Percentiles rank a stretch among this genome's conserved stretches.
Evolutionary conservation across 2,888 invertebrate species (phyloP).

Genomic region (Campoplex nolae): DNA sequence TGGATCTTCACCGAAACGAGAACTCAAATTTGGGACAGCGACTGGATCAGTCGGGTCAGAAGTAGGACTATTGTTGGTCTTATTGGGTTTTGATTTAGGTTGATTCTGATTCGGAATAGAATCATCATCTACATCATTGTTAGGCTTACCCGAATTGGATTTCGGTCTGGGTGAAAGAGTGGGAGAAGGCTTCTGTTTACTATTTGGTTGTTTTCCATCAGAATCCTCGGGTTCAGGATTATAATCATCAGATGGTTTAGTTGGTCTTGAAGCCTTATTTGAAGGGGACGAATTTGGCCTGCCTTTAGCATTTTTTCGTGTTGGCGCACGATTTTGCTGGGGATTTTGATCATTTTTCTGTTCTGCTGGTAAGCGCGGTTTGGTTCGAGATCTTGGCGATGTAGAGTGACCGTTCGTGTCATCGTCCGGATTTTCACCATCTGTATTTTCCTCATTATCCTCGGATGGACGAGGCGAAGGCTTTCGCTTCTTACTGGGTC

Average conservation of each 20-base stretch:
- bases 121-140: conserved; percentile 22
- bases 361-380: too few relatives aligned
- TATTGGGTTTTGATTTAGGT: conserved; percentile 39
- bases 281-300: too few relatives aligned
- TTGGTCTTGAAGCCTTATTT: too few relatives aligned
- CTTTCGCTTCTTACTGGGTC: conserved; percentile 14
- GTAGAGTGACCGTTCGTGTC: not conserved
- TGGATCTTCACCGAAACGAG: conserved; percentile 58
- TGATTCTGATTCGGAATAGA: conserved; percentile 17
- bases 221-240: too few relatives aligned
- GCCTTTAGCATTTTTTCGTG: too few relatives aligned
- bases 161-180: not conserved
- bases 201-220: too few relatives aligned
- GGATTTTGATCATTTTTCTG: too few relatives aligned
- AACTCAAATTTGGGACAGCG: conserved; percentile 14
- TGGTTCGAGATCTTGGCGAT: not conserved
- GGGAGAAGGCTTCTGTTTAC: too few relatives aligned
- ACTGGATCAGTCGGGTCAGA: conserved; percentile 11
- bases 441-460: conserved; percentile 7
- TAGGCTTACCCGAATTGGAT: conserved; percentile 31
- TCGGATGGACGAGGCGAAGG: not conserved
- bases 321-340: too few relatives aligned
- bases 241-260: too few relatives aligned
- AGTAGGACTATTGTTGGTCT: conserved; percentile 17
- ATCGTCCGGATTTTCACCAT: not conserved